Conservation (phyloP, 2,888 invertebrate genomes). For the Malthinus seriepunctatus region DNA sequence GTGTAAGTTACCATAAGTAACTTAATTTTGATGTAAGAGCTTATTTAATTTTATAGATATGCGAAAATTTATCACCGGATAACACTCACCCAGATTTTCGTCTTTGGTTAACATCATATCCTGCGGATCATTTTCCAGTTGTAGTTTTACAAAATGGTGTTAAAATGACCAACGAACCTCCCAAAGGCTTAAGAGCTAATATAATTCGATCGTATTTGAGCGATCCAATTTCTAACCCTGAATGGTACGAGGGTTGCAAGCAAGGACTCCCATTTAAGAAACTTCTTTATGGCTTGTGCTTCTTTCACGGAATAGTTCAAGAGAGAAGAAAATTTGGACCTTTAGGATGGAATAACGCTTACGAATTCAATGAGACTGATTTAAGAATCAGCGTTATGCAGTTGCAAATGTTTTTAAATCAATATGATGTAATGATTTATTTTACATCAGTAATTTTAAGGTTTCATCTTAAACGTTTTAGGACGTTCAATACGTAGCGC, state of each 20-base stretch:
- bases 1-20: too few species aligned
- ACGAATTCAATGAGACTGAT: slow-evolving; percentile 85
- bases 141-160: slow-evolving; percentile 85
- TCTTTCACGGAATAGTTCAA: slow-evolving; percentile 83
- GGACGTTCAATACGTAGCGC: slow-evolving; percentile 79
- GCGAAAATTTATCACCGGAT: slow-evolving; percentile 70
- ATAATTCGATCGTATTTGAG: slow-evolving; percentile 81
- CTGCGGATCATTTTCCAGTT: slow-evolving; percentile 83
- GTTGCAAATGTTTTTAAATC: slow-evolving; percentile 80
- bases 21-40: too few species aligned
- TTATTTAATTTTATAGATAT: slow-evolving; percentile 57
- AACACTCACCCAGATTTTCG: slow-evolving; percentile 75
- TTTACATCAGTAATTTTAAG: too few species aligned
- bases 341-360: slow-evolving; percentile 84
- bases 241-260: slow-evolving; percentile 77
- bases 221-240: slow-evolving; percentile 81
- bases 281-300: slow-evolving; percentile 77
- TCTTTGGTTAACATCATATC: slow-evolving; percentile 90
- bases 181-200: slow-evolving; percentile 85
- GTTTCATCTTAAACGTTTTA: slow-evolving; percentile 43
- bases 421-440: slow-evolving; percentile 59
- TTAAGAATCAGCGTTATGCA: slow-evolving; percentile 82
- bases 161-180: slow-evolving; percentile 94
- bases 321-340: slow-evolving; percentile 82
- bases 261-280: slow-evolving; percentile 80